These are phyloP conservation scores for Channa striata DNA, from an alignment of 2,797 vertebrate genomes.

Conservation along the genomic window DNA sequence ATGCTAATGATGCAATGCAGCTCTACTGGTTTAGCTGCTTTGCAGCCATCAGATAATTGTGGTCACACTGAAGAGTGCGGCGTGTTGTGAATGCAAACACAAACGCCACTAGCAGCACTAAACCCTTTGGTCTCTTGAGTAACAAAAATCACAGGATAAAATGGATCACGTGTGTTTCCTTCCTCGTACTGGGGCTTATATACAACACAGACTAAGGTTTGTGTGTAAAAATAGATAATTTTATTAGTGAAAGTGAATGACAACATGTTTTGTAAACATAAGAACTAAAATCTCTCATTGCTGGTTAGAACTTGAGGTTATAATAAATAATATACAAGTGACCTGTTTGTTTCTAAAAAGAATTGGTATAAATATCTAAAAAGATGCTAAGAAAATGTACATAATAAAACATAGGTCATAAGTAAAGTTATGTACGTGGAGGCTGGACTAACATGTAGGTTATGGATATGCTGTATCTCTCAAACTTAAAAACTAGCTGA, in stretches of 20 bases:
- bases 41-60: constrained; percentile 26
- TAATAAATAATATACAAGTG: background rate
- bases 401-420: background rate
- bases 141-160: background rate
- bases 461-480: background rate
- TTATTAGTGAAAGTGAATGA: too few relatives aligned
- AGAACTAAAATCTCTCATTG: background rate
- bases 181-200: background rate
- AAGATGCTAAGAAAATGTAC: background rate
- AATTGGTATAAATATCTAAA: background rate
- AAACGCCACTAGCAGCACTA: constrained; percentile 2
- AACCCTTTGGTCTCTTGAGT: constrained; percentile 1
- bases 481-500: constrained; percentile 10
- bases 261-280: background rate
- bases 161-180: constrained; percentile 8
- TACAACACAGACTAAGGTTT: background rate
- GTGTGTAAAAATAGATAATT: too few relatives aligned
- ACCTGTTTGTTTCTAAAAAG: background rate
- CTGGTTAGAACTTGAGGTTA: background rate
- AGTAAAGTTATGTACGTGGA: background rate
- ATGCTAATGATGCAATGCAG: constrained; percentile 76
- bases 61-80: constrained; percentile 45
- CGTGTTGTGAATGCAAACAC: constrained; percentile 50
- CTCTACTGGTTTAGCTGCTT: constrained; percentile 81
- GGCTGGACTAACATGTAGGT: background rate